Evolutionary conservation across 92 coral and sea anemone species (phyloP), one percentile per base, ranked within the genome.

Genomic region (Muricea muricata): DNA sequence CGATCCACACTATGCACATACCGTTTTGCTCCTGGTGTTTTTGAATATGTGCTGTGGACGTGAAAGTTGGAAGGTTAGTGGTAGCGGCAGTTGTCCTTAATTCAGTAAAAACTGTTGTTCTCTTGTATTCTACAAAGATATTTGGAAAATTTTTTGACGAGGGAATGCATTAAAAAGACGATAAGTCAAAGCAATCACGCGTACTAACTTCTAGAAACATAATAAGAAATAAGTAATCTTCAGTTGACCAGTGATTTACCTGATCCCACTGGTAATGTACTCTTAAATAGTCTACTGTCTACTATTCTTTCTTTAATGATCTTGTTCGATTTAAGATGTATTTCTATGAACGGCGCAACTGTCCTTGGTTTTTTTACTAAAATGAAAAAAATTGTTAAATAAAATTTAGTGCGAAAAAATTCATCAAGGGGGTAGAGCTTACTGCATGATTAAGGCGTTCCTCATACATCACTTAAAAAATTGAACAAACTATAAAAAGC

Each of bases 21-120:
- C 70, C 70, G 37, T 63, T 63, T 63, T 29, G 34, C 21, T 63
- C 31, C 70, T 63, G 70, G 18, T 63, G 20, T 15, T 63, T 63
- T 13, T 25, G 15, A 26, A 63, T n/a, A 18, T 63, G 70, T 28
- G 15, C 39, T 63, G 70, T 28, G 2, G 70, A 39, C 70, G 23
- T 39, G 10, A n/a, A 63, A 14, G 34, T 63, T 2, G 70, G 23
- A 15, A n/a, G 70, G 30, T 28, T 10, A 26, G 70, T 13, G 15
- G 37, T 10, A 26, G 70, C 18, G 15, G 37, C 14, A 28, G 70
- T 25, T 8, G 15, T 63, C 70, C 18, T 28, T 39, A 28, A 28
- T 32, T 63, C 39, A 28, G 70, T 63, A 30, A 63, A 63, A 29
- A 25, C 15, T 0, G 17, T 15, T 63, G 15, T 25, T 26, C 30